Evolutionary conservation across 2,797 vertebrate species (phyloP).

Genomic region (Betta splendens): DNA sequence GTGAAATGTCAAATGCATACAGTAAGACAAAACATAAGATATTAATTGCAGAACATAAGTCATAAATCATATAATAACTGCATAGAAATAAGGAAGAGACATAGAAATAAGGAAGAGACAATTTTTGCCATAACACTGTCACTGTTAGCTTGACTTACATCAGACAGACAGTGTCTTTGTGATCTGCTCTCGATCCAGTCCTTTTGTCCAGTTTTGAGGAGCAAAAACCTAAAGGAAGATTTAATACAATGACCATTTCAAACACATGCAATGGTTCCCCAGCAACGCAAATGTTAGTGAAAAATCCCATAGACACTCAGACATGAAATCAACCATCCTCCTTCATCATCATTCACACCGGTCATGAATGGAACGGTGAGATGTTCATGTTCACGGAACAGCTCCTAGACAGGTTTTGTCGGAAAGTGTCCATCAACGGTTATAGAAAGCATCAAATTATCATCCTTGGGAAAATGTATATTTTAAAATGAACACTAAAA

Average conservation of each 20-base stretch:
- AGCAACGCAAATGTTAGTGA: too few species aligned
- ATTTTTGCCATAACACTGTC: too few species aligned
- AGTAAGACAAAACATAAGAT: too few species aligned
- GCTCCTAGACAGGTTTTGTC: constrained; percentile 58
- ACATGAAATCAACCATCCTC: constrained; percentile 52
- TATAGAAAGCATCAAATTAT: background rate
- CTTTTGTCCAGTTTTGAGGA: constrained; percentile 74
- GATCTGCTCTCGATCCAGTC: constrained; percentile 62
- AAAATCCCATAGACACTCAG: constrained; percentile 63
- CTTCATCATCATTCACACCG: constrained; percentile 76
- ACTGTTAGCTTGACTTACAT: constrained; percentile 74
- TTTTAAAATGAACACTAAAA: too few species aligned
- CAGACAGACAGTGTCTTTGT: constrained; percentile 15
- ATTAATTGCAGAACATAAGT: too few species aligned
- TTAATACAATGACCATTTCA: too few species aligned
- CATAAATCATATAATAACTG: too few species aligned
- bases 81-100: too few species aligned
- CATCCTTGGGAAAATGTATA: constrained; percentile 61
- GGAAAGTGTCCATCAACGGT: constrained; percentile 71
- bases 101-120: too few species aligned
- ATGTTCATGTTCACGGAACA: constrained; percentile 59
- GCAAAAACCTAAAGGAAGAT: constrained; percentile 57
- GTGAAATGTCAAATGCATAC: too few species aligned
- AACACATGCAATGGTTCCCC: too few species aligned
- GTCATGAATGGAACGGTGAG: constrained; percentile 77